A percentile compares a stretch with the other conserved stretches of the same genome.
These are phyloP conservation scores for Apodemus speciosus DNA, from an alignment of 2,113 vertebrate genomes.

Conservation along the genomic window DNA sequence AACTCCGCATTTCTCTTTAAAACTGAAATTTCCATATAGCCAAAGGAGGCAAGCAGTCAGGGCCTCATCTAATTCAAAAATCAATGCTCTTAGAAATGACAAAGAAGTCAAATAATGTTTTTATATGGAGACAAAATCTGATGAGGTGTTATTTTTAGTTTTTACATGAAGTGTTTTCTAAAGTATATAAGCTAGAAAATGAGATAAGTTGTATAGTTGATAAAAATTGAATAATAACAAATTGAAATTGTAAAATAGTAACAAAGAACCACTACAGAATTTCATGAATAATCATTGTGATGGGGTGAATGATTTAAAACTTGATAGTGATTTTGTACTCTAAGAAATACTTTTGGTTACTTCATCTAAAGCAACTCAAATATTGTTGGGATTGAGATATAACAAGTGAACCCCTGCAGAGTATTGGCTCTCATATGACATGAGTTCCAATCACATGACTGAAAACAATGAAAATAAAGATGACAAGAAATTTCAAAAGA, in stretches of 20 bases:
- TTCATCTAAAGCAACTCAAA: not conserved
- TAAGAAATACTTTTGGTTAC: not conserved
- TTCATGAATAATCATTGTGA: not conserved
- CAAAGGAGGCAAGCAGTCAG: not conserved
- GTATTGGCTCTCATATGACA: not conserved
- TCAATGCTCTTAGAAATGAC: not conserved
- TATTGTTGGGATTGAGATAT: not conserved
- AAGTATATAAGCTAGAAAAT: not conserved
- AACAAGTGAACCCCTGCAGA: not conserved
- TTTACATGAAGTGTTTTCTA: not conserved
- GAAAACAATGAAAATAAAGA: not conserved
- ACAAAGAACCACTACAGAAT: not conserved
- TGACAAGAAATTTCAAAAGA: not conserved
- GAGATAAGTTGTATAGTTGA: not conserved
- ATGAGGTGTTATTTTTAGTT: not conserved
- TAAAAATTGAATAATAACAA: not conserved
- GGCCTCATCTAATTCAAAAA: not conserved
- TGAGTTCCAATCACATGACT: not conserved
- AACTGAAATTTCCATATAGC: not conserved
- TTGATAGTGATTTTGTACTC: not conserved
- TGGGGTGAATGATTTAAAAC: not conserved
- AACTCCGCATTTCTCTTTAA: not conserved
- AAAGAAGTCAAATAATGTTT: not conserved
- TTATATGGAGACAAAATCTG: not conserved
- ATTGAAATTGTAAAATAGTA: not conserved